phyloP scores from a whole-genome alignment of 2,113 vertebrate species.

The Tretioscincus oriximinensis region DNA sequence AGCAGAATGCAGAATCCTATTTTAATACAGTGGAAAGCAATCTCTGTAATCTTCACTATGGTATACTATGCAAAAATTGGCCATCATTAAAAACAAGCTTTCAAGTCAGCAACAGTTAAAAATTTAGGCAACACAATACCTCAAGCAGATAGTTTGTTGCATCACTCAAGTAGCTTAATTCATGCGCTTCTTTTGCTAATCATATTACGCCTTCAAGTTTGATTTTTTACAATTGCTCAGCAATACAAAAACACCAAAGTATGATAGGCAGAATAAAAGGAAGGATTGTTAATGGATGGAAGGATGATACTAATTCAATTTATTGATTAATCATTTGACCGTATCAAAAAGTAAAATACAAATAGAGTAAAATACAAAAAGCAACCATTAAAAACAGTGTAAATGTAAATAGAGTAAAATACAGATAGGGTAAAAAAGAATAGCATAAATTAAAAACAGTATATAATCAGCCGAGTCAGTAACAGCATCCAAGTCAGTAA shows the following conservation, averaged over 20 bases:
- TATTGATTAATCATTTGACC: no score
- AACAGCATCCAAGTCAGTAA: no score
- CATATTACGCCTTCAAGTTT: neutral
- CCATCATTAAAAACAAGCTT: neutral
- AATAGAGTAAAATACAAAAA: no score
- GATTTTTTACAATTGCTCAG: neutral
- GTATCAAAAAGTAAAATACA: no score
- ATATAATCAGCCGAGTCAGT: no score
- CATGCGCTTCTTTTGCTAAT: neutral
- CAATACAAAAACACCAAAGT: neutral
- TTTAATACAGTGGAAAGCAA: no score
- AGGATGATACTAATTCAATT: neutral
- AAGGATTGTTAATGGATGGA: neutral
- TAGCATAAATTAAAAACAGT: no score
- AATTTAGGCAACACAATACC: neutral
- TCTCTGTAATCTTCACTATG: no score
- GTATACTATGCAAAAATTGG: no score
- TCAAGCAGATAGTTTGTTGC: neutral
- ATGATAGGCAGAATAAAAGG: neutral
- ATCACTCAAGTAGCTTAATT: neutral
- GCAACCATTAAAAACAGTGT: no score
- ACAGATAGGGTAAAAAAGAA: no score
- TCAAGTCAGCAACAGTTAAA: neutral
- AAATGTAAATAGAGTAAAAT: no score
- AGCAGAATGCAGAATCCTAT: neutral